Conservation (phyloP, 2,797 vertebrate genomes). For the Craterocephalus amniculus region DNA sequence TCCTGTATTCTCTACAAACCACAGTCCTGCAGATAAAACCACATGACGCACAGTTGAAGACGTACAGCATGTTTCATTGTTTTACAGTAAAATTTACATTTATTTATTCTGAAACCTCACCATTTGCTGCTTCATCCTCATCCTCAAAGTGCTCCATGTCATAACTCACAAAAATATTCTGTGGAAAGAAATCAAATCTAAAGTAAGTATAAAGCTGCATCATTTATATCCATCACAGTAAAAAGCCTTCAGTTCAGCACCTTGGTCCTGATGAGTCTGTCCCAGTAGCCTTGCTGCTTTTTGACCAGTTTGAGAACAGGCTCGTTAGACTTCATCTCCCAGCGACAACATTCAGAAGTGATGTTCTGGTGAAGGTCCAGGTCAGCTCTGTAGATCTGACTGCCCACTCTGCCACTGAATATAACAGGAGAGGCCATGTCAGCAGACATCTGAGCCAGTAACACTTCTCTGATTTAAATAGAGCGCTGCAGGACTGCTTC, state of each 20-base stretch:
- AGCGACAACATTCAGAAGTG: conserved; percentile 60
- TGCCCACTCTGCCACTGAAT: conserved; percentile 65
- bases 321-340: conserved; percentile 76
- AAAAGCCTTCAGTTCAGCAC: conserved; percentile 30
- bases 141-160: conserved; percentile 76
- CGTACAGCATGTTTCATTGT: not conserved
- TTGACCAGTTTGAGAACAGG: conserved; percentile 80
- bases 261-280: conserved; percentile 73
- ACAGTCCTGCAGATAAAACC: conserved; percentile 44
- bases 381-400: conserved; percentile 60
- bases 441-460: no score
- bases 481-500: no score
- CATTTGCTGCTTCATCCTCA: conserved; percentile 44
- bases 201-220: not conserved
- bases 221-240: not conserved
- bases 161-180: conserved; percentile 81
- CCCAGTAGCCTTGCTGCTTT: conserved; percentile 67
- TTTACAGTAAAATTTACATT: accelerated
- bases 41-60: not conserved
- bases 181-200: not conserved
- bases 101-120: conserved; percentile 23
- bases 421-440: not conserved
- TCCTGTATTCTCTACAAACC: conserved; percentile 64
- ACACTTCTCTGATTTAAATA: no score
- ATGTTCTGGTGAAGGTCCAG: conserved; percentile 69